A percentile compares a stretch with the other conserved stretches of the same genome.
Evolutionary conservation across 2,113 vertebrate genomes (phyloP).

Genomic region (Pedionomus torquatus): DNA sequence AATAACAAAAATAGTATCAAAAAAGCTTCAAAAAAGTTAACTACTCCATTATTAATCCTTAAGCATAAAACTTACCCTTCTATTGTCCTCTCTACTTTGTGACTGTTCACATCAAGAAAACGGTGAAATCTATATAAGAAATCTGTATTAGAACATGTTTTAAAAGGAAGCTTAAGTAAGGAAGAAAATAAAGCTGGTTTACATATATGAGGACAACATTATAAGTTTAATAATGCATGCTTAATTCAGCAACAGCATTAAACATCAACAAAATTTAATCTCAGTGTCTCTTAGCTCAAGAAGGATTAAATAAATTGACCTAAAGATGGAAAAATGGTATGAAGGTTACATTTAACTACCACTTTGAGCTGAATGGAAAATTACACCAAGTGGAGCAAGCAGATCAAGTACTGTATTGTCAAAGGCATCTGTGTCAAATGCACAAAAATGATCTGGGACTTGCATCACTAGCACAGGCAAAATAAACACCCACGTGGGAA

Average conservation of each 20-base stretch:
- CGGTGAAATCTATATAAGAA: conserved; percentile 87
- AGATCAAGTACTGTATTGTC: not conserved
- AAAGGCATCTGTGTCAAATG: not conserved
- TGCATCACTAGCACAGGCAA: not conserved
- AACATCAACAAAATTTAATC: not conserved
- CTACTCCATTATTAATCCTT: not conserved
- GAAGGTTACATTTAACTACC: not conserved
- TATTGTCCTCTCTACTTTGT: conserved; percentile 88
- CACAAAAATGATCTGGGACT: not conserved
- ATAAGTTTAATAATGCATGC: not conserved
- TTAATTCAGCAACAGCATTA: not conserved
- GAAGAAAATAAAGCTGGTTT: not conserved
- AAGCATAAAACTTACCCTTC: conserved; percentile 82
- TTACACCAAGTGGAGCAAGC: not conserved
- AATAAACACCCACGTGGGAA: not conserved
- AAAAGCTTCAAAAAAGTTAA: not conserved
- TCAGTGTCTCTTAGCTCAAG: not conserved
- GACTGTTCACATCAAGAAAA: conserved; percentile 90
- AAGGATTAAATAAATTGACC: not conserved
- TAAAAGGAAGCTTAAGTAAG: not conserved
- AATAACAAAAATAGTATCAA: conserved; percentile 15
- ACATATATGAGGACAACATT: not conserved
- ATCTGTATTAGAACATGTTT: not conserved
- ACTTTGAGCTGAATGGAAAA: not conserved
- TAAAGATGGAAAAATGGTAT: not conserved